These are phyloP conservation scores for Xanthorhoe spadicearia DNA, from an alignment of 2,888 invertebrate genomes.

Conservation along the genomic window DNA sequence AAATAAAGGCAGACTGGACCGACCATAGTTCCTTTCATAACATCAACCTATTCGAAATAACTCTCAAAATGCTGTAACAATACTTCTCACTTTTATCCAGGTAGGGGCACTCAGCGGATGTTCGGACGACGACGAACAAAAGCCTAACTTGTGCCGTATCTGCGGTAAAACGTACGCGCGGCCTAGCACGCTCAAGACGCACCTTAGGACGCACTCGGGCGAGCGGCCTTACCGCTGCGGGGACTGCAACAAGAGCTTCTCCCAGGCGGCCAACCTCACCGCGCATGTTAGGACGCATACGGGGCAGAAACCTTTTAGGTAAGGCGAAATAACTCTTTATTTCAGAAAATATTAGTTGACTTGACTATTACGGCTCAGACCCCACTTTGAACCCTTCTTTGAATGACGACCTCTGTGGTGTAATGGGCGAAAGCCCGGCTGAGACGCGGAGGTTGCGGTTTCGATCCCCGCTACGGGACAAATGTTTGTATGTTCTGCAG, in stretches of 20 bases:
- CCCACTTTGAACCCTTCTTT: no score
- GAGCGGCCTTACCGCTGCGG: conserved; percentile 96
- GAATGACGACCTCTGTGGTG: no score
- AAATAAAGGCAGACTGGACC: no score
- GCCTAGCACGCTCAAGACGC: conserved; percentile 98
- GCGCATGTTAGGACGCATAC: conserved; percentile 98
- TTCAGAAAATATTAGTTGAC: no score
- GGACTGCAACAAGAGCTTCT: conserved; percentile 98
- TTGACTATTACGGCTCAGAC: no score
- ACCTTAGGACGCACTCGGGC: conserved; percentile 97
- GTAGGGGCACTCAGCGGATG: conserved; percentile 85
- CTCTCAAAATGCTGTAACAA: no score
- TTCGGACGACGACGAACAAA: conserved; percentile 88
- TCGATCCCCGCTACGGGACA: no score
- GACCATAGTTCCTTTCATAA: no score
- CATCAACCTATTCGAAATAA: no score
- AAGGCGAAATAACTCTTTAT: conserved; percentile 22
- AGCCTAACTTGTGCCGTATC: conserved; percentile 95
- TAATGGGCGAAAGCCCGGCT: no score
- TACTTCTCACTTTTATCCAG: conserved; percentile 42
- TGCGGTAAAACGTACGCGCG: conserved; percentile 99
- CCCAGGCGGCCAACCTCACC: conserved; percentile 98
- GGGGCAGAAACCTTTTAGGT: conserved; percentile 97
- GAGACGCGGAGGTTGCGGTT: no score
- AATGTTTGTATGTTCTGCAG: no score